Evolutionary conservation across 2,113 vertebrate genomes (phyloP).

Genomic region (Tragelaphus imberbis): DNA sequence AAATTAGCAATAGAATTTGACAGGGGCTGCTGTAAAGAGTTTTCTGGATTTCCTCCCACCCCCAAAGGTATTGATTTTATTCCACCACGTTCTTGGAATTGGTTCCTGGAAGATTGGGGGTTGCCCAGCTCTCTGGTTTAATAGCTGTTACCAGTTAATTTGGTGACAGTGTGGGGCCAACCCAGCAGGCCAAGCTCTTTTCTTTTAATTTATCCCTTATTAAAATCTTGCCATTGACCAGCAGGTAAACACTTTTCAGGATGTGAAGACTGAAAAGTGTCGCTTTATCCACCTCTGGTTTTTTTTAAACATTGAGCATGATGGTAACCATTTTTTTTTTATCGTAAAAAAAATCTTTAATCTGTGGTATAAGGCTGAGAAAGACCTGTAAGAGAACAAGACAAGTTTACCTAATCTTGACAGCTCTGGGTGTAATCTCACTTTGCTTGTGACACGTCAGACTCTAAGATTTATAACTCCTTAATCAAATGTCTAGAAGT

Average conservation of each 20-base stretch:
- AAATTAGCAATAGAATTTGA: slow-evolving; percentile 64
- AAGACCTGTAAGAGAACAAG: slow-evolving; percentile 88
- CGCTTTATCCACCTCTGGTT: slow-evolving; percentile 71
- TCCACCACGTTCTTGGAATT: slow-evolving; percentile 41
- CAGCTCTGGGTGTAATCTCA: slow-evolving; percentile 89
- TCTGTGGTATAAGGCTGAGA: slow-evolving; percentile 86
- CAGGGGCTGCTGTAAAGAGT: slow-evolving; percentile 33
- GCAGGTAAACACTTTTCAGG: slow-evolving; percentile 71
- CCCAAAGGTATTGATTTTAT: slow-evolving; percentile 44
- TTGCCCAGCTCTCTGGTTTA: slow-evolving; percentile 44
- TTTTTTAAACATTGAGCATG: slow-evolving; percentile 68
- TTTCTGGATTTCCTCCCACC: background rate
- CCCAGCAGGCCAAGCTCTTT: slow-evolving; percentile 8
- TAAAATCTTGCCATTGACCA: slow-evolving; percentile 23
- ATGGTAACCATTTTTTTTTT: slow-evolving; percentile 82
- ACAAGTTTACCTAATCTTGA: slow-evolving; percentile 92
- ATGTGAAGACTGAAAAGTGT: slow-evolving; percentile 68
- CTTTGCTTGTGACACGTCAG: slow-evolving; percentile 88
- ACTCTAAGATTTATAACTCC: slow-evolving; percentile 91
- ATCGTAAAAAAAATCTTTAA: slow-evolving; percentile 84
- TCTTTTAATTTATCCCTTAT: slow-evolving; percentile 56
- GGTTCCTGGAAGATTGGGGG: slow-evolving; percentile 48
- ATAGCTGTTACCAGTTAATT: slow-evolving; percentile 69
- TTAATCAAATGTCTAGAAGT: slow-evolving; percentile 91
- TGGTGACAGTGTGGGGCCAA: slow-evolving; percentile 22